phyloP scores from a whole-genome alignment of 2,888 invertebrate genomes.

The Rhimphoctona megacephalus region DNA sequence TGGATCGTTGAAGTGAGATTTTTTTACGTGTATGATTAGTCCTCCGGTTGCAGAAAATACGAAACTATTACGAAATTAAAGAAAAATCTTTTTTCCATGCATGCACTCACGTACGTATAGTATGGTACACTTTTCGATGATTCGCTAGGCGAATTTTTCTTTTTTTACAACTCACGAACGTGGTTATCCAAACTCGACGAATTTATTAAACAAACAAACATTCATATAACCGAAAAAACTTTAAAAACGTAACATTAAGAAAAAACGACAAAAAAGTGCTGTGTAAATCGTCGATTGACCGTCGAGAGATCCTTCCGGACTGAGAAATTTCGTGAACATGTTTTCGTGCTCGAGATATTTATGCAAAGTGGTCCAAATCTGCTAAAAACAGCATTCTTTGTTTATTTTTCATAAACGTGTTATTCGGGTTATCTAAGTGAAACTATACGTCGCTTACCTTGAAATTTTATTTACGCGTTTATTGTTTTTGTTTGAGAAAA shows the following conservation, averaged over 20 bases:
- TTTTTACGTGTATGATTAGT: conserved; percentile 25
- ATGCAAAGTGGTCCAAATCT: conserved; percentile 49
- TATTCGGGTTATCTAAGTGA: conserved; percentile 1
- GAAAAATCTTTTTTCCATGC: conserved; percentile 38
- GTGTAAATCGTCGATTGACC: conserved; percentile 27
- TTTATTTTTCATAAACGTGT: conserved; percentile 13
- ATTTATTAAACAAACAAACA: neutral
- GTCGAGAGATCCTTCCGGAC: conserved; percentile 15
- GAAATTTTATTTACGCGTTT: neutral
- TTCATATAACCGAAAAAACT: neutral
- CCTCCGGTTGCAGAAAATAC: conserved; percentile 15
- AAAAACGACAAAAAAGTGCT: conserved; percentile 37
- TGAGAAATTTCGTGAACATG: conserved; percentile 21
- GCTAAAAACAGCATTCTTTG: conserved; percentile 6
- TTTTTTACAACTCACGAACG: conserved; percentile 10
- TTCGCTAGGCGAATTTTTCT: neutral
- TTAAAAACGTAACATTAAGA: neutral
- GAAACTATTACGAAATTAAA: neutral
- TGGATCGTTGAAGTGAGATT: conserved; percentile 54
- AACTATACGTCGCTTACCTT: neutral
- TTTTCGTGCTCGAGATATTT: conserved; percentile 61
- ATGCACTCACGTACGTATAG: conserved; percentile 58
- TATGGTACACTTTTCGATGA: conserved; percentile 8
- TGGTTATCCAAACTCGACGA: neutral
- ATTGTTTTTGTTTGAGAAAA: neutral